Evolutionary conservation across 2,113 vertebrate genomes (phyloP).

Genomic region (Scomber japonicus): DNA sequence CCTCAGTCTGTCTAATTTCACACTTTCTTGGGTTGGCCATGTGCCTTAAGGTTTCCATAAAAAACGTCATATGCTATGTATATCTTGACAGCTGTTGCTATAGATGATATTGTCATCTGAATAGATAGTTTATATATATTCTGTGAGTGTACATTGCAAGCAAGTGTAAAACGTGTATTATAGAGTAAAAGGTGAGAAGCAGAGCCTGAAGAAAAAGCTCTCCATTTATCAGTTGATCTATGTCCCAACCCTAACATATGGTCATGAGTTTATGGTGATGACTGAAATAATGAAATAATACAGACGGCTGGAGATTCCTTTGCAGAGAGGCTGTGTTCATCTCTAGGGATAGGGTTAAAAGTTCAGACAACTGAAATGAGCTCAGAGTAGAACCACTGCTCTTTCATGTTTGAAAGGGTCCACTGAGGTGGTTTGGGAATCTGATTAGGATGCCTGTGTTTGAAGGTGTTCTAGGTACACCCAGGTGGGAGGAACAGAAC

Average conservation of each 20-base stretch:
- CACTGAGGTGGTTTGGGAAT: not conserved
- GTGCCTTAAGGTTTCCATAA: conserved; percentile 33
- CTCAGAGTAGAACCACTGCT: not conserved
- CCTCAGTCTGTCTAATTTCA: conserved; percentile 50
- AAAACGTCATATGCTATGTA: conserved; percentile 30
- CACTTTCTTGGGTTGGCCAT: conserved; percentile 40
- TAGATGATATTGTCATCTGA: conserved; percentile 38
- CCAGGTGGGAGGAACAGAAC: not conserved
- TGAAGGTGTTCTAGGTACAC: not conserved
- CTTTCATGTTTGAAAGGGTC: not conserved
- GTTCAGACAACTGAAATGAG: not conserved
- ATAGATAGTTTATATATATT: conserved; percentile 9
- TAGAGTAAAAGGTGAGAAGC: not conserved
- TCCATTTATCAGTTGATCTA: too few species aligned
- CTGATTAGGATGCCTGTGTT: conserved; percentile 1
- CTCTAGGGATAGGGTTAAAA: not conserved
- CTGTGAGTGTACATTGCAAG: not conserved
- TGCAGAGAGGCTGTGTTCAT: too few species aligned
- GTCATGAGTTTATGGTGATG: too few species aligned
- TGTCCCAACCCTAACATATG: too few species aligned
- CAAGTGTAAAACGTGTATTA: conserved; percentile 1
- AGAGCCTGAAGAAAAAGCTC: not conserved
- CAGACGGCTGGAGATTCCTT: too few species aligned
- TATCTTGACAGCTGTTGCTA: conserved; percentile 56
- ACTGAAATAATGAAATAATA: too few species aligned